Conservation (phyloP, 2,888 invertebrate genomes). For the Sinhomidia bicolor region DNA sequence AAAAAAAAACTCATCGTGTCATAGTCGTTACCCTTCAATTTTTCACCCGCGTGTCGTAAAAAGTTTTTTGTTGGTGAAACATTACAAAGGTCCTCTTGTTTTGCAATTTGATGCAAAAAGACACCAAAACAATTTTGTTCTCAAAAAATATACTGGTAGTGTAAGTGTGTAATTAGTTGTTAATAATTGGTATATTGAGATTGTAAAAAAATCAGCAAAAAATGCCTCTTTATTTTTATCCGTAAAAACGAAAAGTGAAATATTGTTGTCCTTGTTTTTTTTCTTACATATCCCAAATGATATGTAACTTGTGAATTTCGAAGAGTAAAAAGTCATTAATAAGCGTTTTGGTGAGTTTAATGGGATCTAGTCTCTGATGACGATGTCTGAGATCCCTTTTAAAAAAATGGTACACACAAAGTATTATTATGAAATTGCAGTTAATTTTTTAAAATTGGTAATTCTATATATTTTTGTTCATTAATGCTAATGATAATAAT, state of each 20-base stretch:
- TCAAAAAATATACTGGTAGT: conserved; percentile 27
- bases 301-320: conserved; percentile 25
- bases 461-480: conserved; percentile 58
- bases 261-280: neutral
- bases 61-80: conserved; percentile 45
- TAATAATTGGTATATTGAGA: conserved; percentile 51
- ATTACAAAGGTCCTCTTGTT: conserved; percentile 29
- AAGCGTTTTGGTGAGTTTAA: conserved; percentile 6
- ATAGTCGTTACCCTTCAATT: conserved; percentile 62
- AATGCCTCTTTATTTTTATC: conserved; percentile 55
- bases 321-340: neutral
- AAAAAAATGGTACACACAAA: conserved; percentile 45
- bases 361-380: conserved; percentile 24
- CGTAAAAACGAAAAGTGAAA: neutral
- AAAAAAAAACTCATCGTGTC: conserved; percentile 49
- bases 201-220: conserved; percentile 22
- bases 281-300: neutral
- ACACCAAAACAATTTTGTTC: conserved; percentile 24
- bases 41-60: conserved; percentile 18
- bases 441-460: conserved; percentile 61
- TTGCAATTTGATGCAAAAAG: conserved; percentile 42
- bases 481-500: neutral
- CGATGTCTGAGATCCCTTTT: conserved; percentile 47
- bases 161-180: neutral
- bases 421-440: conserved; percentile 63